Base-by-base conservation (phyloP, 1,140 invertebrate species). In the Drosophila virilis region DNA sequence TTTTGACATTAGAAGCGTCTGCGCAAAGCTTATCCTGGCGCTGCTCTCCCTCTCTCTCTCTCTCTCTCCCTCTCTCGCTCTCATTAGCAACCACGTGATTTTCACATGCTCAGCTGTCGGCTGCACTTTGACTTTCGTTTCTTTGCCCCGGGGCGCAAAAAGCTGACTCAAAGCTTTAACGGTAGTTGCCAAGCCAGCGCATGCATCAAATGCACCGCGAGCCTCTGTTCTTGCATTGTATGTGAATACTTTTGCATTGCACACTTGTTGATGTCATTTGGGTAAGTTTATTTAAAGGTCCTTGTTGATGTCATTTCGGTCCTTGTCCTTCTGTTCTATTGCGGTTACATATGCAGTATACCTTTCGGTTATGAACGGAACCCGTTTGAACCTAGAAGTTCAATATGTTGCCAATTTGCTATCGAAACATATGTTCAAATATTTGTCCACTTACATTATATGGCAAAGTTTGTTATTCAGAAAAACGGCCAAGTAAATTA, bases 261-360 rank as follows among this genome's bases (percentile, higher is more conserved):
- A 64, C 77, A 83, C 80, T 65, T 83, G 80, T 83, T 83, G 80
- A 84, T 84, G 76, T 75, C 77, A 80, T 45, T 37, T 74, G 38
- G 6, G 35, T 46, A 28, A 43, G n/a, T 38, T 46, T 28, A 43
- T 70, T 45, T 45, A 71, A 9, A 46, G n/a, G 22, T 28, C 22
- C 22, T 28, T 28, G 22, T 5, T 28, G 22, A 28, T 28, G 22
- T 28, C 22, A 28, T 28, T 5, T 28, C 4, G 22, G 7, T 22
- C 12, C 7, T 8, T n/a, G n/a, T n/a, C n/a, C 2, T n/a, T 13
- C 10, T 6, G 22, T 10, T 52, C 70, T 65, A 74, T 74, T 74
- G 5, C 6, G 22, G 2, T 22, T 2, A 13, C 13, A 8, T 8
- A 45, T 15, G 17, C n/a, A 68, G 15, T 17, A 50, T 33, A 33